Conservation (phyloP, 2,888 invertebrate genomes). For the Sphecodes monilicornis region DNA sequence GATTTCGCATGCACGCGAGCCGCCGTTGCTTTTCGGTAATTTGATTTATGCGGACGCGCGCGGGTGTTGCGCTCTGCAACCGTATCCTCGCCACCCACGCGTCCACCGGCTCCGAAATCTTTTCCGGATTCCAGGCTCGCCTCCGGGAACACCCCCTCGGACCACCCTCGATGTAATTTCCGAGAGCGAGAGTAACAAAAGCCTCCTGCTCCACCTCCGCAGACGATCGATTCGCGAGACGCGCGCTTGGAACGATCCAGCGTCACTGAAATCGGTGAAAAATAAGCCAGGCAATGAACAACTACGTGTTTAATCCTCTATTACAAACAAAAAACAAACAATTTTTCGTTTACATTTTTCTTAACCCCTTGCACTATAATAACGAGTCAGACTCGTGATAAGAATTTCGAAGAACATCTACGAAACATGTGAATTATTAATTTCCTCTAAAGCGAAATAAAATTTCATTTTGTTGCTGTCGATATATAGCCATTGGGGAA, state of each 20-base stretch:
- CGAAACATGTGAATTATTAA: too few relatives aligned
- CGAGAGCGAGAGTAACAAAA: conserved; percentile 24
- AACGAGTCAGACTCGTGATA: too few relatives aligned
- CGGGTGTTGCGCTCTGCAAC: conserved; percentile 13
- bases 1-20: conserved; percentile 51
- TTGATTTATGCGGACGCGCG: conserved; percentile 54
- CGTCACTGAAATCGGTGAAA: neutral
- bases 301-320: neutral
- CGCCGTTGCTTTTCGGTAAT: conserved; percentile 59
- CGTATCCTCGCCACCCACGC: conserved; percentile 9
- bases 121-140: conserved; percentile 32
- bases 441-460: too few relatives aligned
- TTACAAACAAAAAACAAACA: neutral
- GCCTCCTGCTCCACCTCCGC: neutral
- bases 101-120: conserved; percentile 27
- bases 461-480: too few relatives aligned
- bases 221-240: conserved; percentile 25
- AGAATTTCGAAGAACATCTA: too few relatives aligned
- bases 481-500: too few relatives aligned
- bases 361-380: too few relatives aligned
- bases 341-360: neutral
- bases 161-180: conserved; percentile 38
- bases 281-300: neutral
- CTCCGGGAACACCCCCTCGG: conserved; percentile 1
- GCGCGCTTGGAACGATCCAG: neutral